These are phyloP conservation scores for Scomber japonicus DNA, from an alignment of 2,113 vertebrate genomes.

Conservation along the genomic window DNA sequence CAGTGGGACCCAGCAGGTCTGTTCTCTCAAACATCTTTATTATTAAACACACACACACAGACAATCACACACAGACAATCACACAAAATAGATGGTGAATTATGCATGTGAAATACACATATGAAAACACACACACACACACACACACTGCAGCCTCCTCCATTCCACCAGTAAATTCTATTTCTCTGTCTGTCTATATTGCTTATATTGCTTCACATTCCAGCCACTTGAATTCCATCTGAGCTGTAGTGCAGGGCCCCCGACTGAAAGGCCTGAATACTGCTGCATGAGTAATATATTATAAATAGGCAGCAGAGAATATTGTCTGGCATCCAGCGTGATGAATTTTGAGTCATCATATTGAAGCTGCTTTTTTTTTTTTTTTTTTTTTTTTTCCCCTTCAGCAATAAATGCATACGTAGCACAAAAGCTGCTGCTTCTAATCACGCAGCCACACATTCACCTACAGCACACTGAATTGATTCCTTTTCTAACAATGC, in stretches of 20 bases:
- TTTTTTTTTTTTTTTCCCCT: too few species aligned
- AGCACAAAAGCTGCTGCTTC: slow-evolving; percentile 42
- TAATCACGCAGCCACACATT: slow-evolving; percentile 40
- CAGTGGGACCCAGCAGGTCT: background rate
- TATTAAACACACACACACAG: background rate
- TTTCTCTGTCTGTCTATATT: slow-evolving; percentile 39
- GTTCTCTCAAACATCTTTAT: background rate
- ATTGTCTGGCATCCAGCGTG: slow-evolving; percentile 45
- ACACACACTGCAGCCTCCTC: background rate
- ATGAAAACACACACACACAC: slow-evolving; percentile 10
- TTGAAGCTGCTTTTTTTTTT: slow-evolving; percentile 38
- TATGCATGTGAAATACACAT: slow-evolving; percentile 30
- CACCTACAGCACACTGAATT: slow-evolving; percentile 9
- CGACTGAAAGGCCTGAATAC: slow-evolving; percentile 5
- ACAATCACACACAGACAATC: background rate
- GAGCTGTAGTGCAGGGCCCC: slow-evolving; percentile 3
- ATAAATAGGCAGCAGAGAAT: slow-evolving; percentile 62
- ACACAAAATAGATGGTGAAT: slow-evolving; percentile 27
- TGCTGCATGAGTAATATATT: slow-evolving; percentile 60
- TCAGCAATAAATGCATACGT: slow-evolving; percentile 37
- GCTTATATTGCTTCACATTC: slow-evolving; percentile 41
- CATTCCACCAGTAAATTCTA: slow-evolving; percentile 14
- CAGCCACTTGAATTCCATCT: slow-evolving; percentile 43
- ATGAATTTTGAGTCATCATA: slow-evolving; percentile 59
- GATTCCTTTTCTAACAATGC: slow-evolving; percentile 24